Conservation (phyloP, 2,797 vertebrate genomes). For the Cuniculus paca region DNA sequence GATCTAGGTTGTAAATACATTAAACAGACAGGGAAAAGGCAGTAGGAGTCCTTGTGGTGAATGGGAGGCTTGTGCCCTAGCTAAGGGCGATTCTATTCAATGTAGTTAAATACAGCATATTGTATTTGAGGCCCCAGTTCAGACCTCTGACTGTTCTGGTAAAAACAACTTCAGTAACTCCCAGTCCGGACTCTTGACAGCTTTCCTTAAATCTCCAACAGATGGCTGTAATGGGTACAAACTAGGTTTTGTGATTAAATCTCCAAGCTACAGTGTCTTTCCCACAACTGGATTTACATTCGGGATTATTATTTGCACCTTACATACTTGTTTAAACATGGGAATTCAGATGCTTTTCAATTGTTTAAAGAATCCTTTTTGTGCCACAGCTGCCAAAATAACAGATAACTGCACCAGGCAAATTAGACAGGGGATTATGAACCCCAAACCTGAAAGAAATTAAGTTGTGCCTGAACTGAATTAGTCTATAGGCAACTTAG, state of each 20-base stretch:
- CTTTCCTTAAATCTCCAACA: constrained; percentile 69
- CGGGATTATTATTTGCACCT: constrained; percentile 49
- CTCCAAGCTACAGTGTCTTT: constrained; percentile 52
- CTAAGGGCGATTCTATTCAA: not conserved
- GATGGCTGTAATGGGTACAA: constrained; percentile 58
- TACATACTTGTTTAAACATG: constrained; percentile 40
- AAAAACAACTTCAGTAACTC: not conserved
- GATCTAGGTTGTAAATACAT: not conserved
- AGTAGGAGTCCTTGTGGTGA: not conserved
- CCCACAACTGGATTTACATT: not conserved
- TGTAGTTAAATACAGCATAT: not conserved
- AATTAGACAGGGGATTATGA: constrained; percentile 50
- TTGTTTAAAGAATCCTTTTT: constrained; percentile 48
- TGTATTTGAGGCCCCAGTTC: not conserved
- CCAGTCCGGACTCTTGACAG: not conserved
- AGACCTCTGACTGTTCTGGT: constrained; percentile 11
- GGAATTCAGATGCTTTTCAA: constrained; percentile 56
- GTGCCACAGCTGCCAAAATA: constrained; percentile 40
- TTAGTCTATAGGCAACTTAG: constrained; percentile 62
- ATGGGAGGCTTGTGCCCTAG: not conserved
- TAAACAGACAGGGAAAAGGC: not conserved
- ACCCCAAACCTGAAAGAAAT: constrained; percentile 64
- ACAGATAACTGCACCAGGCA: constrained; percentile 45
- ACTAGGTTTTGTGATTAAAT: constrained; percentile 58
- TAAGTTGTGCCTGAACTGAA: constrained; percentile 65